A percentile compares a stretch with the other conserved stretches of the same genome.
Conservation (phyloP, 2,797 vertebrate genomes). For the Iguana delicatissima region DNA sequence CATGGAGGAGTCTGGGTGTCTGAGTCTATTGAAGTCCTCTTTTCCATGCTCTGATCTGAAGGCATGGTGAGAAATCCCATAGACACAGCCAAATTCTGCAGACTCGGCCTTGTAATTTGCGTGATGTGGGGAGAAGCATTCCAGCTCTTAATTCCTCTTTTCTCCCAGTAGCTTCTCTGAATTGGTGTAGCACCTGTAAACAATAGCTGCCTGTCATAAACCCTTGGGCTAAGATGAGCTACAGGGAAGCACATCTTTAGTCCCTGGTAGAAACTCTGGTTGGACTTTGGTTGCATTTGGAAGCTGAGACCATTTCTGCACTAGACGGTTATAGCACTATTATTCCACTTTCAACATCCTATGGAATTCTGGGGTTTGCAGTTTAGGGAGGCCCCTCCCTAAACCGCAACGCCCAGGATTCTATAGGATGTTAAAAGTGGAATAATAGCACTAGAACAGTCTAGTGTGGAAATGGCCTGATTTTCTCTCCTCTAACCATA, state of each 20-base stretch:
- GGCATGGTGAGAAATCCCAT: neutral
- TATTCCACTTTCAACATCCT: no score
- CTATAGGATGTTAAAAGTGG: no score
- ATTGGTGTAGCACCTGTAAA: neutral
- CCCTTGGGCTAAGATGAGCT: neutral
- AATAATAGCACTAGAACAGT: no score
- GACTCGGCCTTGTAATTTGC: neutral
- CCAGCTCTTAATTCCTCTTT: neutral
- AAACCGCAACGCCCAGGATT: no score
- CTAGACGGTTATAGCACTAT: no score
- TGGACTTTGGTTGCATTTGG: neutral
- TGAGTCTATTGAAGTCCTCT: no score
- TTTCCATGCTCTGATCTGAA: neutral
- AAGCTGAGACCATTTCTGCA: neutral
- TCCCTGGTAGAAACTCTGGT: neutral
- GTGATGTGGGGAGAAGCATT: no score
- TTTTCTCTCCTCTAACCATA: neutral
- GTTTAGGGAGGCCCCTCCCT: no score
- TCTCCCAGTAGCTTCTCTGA: neutral
- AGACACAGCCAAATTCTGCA: neutral
- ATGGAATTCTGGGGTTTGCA: no score
- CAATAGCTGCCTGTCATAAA: neutral
- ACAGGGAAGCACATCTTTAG: neutral
- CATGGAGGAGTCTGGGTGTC: no score
- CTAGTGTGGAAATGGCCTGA: neutral